These are phyloP conservation scores for Himalopsyche anomala DNA, from an alignment of 2,888 invertebrate genomes.

Conservation along the genomic window DNA sequence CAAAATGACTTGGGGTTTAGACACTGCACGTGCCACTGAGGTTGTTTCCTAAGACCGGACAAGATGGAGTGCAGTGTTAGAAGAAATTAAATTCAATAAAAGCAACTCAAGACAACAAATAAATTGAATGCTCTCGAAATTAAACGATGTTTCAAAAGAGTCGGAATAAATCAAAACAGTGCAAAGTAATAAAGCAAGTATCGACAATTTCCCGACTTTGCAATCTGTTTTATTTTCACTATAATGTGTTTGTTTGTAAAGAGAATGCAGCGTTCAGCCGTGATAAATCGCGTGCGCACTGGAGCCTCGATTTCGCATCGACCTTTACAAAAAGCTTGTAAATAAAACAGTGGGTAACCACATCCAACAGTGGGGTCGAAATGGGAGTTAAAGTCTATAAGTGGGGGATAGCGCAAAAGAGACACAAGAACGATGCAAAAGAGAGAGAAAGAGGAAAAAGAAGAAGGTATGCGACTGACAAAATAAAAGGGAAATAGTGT, in stretches of 20 bases:
- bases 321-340: constrained; percentile 50
- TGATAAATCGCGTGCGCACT: neutral
- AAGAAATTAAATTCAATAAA: too few species aligned
- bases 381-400: neutral
- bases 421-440: constrained; percentile 23
- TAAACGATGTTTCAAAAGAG: too few species aligned
- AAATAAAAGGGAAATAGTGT: constrained; percentile 47
- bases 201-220: too few species aligned
- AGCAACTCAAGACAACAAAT: too few species aligned
- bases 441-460: constrained; percentile 59
- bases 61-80: too few species aligned
- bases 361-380: constrained; percentile 46
- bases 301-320: constrained; percentile 48
- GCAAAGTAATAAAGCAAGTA: too few species aligned
- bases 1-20: too few species aligned
- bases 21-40: too few species aligned
- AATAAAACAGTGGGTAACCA: constrained; percentile 54
- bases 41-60: too few species aligned
- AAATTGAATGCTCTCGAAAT: too few species aligned
- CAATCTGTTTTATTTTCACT: too few species aligned
- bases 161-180: too few species aligned
- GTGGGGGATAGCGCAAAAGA: constrained; percentile 18
- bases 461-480: constrained; percentile 59
- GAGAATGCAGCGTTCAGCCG: neutral
- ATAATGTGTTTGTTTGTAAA: neutral